Conservation (phyloP, 2,113 vertebrate species). For the Semnornis frantzii region DNA sequence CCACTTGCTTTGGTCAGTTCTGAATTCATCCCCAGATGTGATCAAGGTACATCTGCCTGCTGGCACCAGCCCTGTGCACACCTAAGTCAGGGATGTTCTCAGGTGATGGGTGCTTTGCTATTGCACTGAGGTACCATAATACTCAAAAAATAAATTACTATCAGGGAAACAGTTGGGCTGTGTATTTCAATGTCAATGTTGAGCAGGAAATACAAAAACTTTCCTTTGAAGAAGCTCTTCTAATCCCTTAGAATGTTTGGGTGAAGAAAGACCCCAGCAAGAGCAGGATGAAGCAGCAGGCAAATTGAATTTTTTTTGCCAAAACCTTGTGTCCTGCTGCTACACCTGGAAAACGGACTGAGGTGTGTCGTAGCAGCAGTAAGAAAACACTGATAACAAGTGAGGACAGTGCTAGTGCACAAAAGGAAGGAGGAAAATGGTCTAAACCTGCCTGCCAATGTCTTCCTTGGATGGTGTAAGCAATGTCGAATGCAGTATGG, state of each 20-base stretch:
- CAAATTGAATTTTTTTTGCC: neutral
- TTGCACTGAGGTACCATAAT: neutral
- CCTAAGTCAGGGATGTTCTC: neutral
- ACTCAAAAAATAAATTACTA: neutral
- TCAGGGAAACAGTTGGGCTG: neutral
- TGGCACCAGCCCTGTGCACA: neutral
- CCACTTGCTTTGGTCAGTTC: neutral
- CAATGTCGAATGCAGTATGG: neutral
- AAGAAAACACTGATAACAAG: neutral
- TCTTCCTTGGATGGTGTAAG: neutral
- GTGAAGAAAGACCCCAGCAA: neutral
- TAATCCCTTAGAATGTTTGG: neutral
- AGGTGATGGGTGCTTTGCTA: rapidly evolving
- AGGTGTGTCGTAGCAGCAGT: neutral
- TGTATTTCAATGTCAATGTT: neutral
- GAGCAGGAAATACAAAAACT: neutral
- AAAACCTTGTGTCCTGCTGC: neutral
- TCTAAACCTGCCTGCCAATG: neutral
- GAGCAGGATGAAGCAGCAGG: neutral
- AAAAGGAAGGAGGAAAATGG: neutral
- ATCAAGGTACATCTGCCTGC: neutral
- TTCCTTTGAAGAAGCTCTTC: neutral
- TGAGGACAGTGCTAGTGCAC: neutral
- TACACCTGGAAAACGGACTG: neutral
- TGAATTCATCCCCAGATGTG: neutral